A percentile compares a stretch with the other conserved stretches of the same genome.
These are phyloP conservation scores for Microtus pennsylvanicus DNA, from an alignment of 2,113 vertebrate genomes.

Conservation along the genomic window DNA sequence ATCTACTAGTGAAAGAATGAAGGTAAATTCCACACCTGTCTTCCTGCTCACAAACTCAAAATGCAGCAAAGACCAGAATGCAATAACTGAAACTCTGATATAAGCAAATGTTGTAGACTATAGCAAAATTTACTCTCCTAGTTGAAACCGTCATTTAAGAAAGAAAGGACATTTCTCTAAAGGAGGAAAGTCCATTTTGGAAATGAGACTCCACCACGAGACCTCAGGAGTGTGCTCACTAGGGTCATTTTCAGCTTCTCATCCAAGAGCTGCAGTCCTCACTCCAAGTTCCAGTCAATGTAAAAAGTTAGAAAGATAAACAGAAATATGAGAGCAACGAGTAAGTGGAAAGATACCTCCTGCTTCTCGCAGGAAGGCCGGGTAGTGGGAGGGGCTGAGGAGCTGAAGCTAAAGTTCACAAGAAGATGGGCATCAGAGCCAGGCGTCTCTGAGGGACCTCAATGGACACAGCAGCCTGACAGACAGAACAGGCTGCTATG, in stretches of 20 bases:
- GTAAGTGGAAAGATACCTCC: not conserved
- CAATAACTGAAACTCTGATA: not conserved
- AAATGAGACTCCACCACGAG: not conserved
- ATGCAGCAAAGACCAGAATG: not conserved
- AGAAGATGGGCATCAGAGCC: not conserved
- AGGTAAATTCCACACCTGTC: not conserved
- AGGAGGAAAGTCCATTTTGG: not conserved
- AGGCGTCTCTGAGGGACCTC: not conserved
- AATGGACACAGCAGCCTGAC: not conserved
- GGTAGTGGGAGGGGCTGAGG: not conserved
- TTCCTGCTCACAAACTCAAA: not conserved
- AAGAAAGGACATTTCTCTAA: not conserved
- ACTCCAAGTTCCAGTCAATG: not conserved
- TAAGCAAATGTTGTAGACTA: not conserved
- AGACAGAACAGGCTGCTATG: not conserved
- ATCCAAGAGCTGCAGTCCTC: not conserved
- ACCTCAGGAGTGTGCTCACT: not conserved
- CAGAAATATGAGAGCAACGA: not conserved
- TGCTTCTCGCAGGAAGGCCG: slow-evolving; percentile 21
- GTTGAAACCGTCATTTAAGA: not conserved
- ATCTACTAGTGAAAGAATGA: not conserved
- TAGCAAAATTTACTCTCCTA: not conserved
- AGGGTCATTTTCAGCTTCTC: not conserved
- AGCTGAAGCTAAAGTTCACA: slow-evolving; percentile 5
- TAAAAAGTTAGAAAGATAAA: not conserved